Percentiles rank a stretch among this genome's conserved stretches.
phyloP scores from a whole-genome alignment of 2,888 invertebrate species.

The Scaptomyza reducta region DNA sequence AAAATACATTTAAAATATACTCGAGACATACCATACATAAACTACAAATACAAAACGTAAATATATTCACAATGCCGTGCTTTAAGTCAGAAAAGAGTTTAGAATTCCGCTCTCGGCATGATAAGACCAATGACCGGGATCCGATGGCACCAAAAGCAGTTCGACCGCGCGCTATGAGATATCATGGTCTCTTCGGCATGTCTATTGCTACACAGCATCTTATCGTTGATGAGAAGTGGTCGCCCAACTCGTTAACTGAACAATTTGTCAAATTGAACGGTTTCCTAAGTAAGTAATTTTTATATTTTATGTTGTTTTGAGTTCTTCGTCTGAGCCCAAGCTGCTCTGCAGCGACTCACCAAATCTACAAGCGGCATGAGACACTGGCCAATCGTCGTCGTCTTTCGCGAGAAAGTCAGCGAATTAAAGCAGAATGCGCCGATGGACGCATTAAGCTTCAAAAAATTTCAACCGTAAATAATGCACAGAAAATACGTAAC shows the following conservation, averaged over 20 bases:
- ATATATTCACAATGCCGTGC: conserved; percentile 55
- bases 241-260: conserved; percentile 71
- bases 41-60: neutral
- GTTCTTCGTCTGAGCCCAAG: neutral
- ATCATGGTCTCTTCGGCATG: conserved; percentile 82
- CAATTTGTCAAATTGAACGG: conserved; percentile 78
- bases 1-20: conserved; percentile 1
- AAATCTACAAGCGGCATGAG: conserved; percentile 70
- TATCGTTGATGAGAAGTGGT: conserved; percentile 81
- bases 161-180: conserved; percentile 70
- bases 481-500: conserved; percentile 78
- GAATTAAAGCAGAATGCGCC: conserved; percentile 72
- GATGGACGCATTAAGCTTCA: conserved; percentile 80
- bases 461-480: conserved; percentile 71
- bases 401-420: conserved; percentile 51
- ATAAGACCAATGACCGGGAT: conserved; percentile 42
- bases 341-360: conserved; percentile 64
- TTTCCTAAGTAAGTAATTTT: conserved; percentile 74
- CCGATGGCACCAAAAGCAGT: conserved; percentile 75
- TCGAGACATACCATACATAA: conserved; percentile 12
- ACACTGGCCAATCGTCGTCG: conserved; percentile 64
- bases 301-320: rapidly evolving
- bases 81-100: conserved; percentile 48
- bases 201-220: conserved; percentile 79
- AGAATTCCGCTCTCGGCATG: conserved; percentile 35